Conservation (phyloP, 2,888 invertebrate genomes). For the Calameuta pallipes region DNA sequence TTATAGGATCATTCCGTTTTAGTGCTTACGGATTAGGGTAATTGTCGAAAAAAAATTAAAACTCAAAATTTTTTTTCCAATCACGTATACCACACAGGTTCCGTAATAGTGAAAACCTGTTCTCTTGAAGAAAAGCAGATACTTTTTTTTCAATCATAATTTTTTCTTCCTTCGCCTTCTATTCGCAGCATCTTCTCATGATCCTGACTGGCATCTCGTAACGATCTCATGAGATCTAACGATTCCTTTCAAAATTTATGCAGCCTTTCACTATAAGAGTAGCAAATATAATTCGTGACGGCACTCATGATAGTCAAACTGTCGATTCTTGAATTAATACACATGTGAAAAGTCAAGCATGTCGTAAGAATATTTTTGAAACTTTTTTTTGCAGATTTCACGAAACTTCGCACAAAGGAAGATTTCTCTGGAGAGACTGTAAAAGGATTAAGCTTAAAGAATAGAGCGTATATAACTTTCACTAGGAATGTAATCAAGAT, state of each 20-base stretch:
- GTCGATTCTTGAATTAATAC: background rate
- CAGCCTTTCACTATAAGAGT: background rate
- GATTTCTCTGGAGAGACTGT: background rate
- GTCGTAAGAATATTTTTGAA: background rate
- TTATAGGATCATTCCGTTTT: background rate
- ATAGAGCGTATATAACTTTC: background rate
- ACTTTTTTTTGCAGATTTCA: background rate
- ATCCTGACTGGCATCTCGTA: background rate
- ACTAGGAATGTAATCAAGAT: background rate
- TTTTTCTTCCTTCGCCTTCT: background rate
- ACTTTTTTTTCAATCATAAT: background rate
- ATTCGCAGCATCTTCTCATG: background rate
- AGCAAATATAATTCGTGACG: background rate
- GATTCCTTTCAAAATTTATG: background rate
- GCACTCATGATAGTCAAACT: background rate
- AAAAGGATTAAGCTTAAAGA: background rate
- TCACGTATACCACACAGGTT: background rate
- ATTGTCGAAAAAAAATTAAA: background rate
- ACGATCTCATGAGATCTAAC: background rate
- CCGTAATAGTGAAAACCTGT: background rate
- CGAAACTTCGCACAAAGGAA: background rate
- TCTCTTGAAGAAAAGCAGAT: background rate
- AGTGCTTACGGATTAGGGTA: background rate
- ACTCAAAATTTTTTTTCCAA: background rate
- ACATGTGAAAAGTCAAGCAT: background rate